Evolutionary conservation across 2,888 invertebrate genomes (phyloP).

Genomic region (Acrocera orbiculus): DNA sequence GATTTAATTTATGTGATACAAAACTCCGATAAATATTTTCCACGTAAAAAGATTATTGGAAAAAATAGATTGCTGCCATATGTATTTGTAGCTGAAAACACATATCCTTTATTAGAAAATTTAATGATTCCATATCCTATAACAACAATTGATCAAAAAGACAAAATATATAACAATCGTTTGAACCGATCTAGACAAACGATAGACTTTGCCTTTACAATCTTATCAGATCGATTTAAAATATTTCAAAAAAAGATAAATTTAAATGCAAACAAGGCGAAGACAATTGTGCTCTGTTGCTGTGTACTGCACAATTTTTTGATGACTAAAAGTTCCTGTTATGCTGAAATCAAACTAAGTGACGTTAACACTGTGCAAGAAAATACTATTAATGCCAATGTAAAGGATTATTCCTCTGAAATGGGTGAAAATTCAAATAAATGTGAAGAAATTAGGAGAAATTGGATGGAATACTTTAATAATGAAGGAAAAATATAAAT

Average conservation of each 20-base stretch:
- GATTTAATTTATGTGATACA: not conserved
- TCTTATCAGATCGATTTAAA: constrained; percentile 15
- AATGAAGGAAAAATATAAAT: too few relatives aligned
- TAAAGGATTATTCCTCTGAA: too few relatives aligned
- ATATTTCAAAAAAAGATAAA: constrained; percentile 15
- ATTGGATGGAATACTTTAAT: too few relatives aligned
- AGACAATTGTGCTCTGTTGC: constrained; percentile 10
- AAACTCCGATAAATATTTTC: not conserved
- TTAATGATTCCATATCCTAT: not conserved
- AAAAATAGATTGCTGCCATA: not conserved
- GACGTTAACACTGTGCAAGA: too few relatives aligned
- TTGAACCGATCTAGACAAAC: constrained; percentile 11
- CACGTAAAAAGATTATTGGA: not conserved
- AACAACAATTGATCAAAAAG: not conserved
- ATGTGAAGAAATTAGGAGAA: too few relatives aligned
- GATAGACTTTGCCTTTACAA: constrained; percentile 12
- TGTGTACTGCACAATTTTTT: constrained; percentile 14
- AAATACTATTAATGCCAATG: too few relatives aligned
- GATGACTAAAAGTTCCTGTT: constrained; percentile 1
- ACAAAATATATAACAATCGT: constrained; percentile 11
- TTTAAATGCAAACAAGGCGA: constrained; percentile 11
- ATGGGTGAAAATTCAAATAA: too few relatives aligned
- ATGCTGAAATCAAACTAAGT: not conserved
- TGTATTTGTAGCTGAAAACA: not conserved
- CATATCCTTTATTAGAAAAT: not conserved